phyloP scores from a whole-genome alignment of 2,113 vertebrate species.

The Mirza zaza region DNA sequence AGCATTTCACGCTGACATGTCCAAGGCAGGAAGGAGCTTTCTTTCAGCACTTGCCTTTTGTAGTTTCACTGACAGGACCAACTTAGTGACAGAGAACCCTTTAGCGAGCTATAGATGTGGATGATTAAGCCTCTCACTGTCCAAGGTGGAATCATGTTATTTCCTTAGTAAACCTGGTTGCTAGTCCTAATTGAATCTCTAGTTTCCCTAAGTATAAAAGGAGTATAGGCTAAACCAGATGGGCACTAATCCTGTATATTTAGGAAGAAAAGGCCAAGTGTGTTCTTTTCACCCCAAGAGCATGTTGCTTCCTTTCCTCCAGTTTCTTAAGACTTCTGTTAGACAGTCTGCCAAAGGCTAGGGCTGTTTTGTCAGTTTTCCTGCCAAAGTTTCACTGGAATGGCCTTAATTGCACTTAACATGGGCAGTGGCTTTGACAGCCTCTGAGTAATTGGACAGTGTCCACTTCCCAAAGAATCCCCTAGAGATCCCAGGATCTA shows the following conservation, averaged over 20 bases:
- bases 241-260: rapidly evolving
- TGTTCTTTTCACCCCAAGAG: rapidly evolving
- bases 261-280: background rate
- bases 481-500: background rate
- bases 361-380: background rate
- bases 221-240: background rate
- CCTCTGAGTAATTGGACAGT: background rate
- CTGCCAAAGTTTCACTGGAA: background rate
- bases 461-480: background rate
- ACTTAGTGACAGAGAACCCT: background rate
- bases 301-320: background rate
- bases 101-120: background rate
- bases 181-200: rapidly evolving
- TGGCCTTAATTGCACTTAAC: background rate
- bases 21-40: background rate
- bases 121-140: background rate
- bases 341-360: background rate
- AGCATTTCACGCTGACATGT: background rate
- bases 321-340: background rate
- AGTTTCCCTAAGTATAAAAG: background rate
- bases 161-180: background rate
- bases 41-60: constrained; percentile 1
- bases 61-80: background rate
- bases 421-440: background rate
- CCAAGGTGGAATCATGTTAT: background rate